These are phyloP conservation scores for Himalopsyche tibetana DNA, from an alignment of 2,888 invertebrate species.

Conservation along the genomic window DNA sequence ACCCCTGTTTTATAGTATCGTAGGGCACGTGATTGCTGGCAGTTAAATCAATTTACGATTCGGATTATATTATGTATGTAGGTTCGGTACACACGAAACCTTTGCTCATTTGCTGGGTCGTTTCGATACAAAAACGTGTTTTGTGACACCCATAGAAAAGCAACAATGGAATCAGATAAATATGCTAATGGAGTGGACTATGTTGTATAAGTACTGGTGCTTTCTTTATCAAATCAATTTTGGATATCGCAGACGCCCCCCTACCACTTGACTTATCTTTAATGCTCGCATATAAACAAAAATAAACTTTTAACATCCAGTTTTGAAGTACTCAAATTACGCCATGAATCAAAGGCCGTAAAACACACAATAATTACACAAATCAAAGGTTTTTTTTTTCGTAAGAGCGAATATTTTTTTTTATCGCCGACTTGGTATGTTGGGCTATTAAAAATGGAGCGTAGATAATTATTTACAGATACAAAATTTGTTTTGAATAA, in stretches of 20 bases:
- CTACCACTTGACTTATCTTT: slow-evolving; percentile 11
- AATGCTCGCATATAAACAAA: neutral
- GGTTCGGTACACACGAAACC: slow-evolving; percentile 12
- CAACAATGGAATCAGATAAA: slow-evolving; percentile 26
- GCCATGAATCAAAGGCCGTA: neutral
- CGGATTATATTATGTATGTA: slow-evolving; percentile 31
- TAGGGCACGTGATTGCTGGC: slow-evolving; percentile 30
- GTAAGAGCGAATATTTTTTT: neutral
- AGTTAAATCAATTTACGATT: slow-evolving; percentile 30
- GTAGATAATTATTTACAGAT: slow-evolving; percentile 4
- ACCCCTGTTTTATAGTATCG: slow-evolving; percentile 8
- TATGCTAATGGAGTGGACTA: slow-evolving; percentile 10
- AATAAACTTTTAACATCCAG: neutral
- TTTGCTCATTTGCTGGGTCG: slow-evolving; percentile 22
- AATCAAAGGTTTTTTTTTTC: slow-evolving; percentile 16
- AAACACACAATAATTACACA: slow-evolving; percentile 13
- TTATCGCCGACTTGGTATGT: neutral
- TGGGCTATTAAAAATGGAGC: slow-evolving; percentile 30
- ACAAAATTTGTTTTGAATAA: slow-evolving; percentile 17
- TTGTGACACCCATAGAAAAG: slow-evolving; percentile 30
- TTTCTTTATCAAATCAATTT: slow-evolving; percentile 31
- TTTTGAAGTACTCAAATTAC: slow-evolving; percentile 20
- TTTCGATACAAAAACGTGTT: slow-evolving; percentile 34
- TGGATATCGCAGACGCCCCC: neutral
- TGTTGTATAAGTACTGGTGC: neutral